Evolutionary conservation across 1,140 invertebrate species (phyloP), one percentile per base, ranked within the genome.

Genomic region (Drosophila subpulchrella): DNA sequence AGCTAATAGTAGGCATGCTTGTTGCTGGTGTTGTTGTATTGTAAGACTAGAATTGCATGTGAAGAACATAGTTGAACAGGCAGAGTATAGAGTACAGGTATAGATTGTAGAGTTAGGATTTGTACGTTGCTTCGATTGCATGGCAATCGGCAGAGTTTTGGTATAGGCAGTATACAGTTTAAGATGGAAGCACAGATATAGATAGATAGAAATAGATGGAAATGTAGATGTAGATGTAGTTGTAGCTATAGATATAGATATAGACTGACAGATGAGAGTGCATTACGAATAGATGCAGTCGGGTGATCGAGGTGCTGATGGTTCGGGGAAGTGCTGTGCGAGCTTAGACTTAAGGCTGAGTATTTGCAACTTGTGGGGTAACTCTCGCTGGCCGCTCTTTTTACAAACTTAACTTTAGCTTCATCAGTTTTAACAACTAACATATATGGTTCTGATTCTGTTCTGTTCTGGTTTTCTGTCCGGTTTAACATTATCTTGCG

Each of bases 11-110:
- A 81, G 73, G 61, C 73, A 76, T 84, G 81, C 81, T 79, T 83
- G 62, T 83, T 83, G 67, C 68, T 79, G 72, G 58, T 83, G 65
- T 71, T 63, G 60, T 68, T 76, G 83, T 88, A 80, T 83, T 77
- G 51, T 84, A 90, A 89, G 85, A 90, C 80, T 89, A 89, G 84
- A 89, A 89, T 89, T 90, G 78, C 81, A 86, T 89, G 85, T 82
- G 83, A 79, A 90, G 61, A 59, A 79, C 61, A 80, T 55, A 89
- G 77, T 15, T 51, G 15, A 46, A 17, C 47, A 73, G 71, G 47
- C 36, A 57, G 60, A 71, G 32, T 32, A 74, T 41, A 60, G 42
- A 39, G 57, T 53, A 54, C 24, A 48, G 67, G 68, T 68, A 38
- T 56, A 59, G 56, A 42, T 27, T 46, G 38, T 54, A 77, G 77